phyloP scores from a whole-genome alignment of 1,140 invertebrate genomes.

The Papilio xuthus region DNA sequence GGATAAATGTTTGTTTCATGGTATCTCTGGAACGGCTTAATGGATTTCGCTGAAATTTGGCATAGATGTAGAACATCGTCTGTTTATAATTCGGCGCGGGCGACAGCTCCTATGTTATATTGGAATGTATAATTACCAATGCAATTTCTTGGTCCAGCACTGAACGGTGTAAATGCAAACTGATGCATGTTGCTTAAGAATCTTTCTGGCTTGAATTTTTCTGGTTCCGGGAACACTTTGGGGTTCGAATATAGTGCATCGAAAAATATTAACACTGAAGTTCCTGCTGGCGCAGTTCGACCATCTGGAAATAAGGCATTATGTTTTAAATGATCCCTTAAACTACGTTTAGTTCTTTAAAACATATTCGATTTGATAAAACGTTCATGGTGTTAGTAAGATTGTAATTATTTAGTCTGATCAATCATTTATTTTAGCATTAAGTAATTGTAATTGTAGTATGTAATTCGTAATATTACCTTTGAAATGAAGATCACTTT shows the following conservation, averaged over 20 bases:
- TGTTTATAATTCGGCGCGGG: no score
- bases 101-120: no score
- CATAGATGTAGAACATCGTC: no score
- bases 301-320: slow-evolving; percentile 48
- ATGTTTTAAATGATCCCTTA: no score
- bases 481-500: slow-evolving; percentile 47
- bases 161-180: slow-evolving; percentile 52
- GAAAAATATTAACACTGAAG: slow-evolving; percentile 51
- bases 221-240: slow-evolving; percentile 51
- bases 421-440: neutral
- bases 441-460: neutral
- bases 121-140: slow-evolving; percentile 44
- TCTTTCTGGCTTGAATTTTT: slow-evolving; percentile 55
- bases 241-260: slow-evolving; percentile 51
- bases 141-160: slow-evolving; percentile 54
- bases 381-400: no score
- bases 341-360: neutral
- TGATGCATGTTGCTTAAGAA: slow-evolving; percentile 50
- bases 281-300: slow-evolving; percentile 50
- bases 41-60: no score
- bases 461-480: slow-evolving; percentile 35
- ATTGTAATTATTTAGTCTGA: no score
- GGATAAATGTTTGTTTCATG: no score
- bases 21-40: no score
- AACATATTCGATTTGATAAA: no score